Evolutionary conservation across 2,888 invertebrate genomes (phyloP), one percentile per base, ranked within the genome.

Genomic region (Platycnemis pennipes): DNA sequence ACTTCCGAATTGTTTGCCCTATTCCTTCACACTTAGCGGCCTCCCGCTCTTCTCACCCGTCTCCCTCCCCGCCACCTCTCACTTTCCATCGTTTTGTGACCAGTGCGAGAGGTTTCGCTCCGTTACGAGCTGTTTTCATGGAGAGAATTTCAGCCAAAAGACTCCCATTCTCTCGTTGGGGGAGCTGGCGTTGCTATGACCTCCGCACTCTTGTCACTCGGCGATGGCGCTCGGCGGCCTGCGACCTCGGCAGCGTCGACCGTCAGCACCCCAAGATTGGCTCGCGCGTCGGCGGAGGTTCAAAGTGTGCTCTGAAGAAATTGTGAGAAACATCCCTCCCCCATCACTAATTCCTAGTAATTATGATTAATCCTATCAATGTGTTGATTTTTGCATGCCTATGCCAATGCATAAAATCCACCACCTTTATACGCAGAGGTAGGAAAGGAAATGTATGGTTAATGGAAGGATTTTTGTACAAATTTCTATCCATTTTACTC

Each of bases 1-100:
- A 63, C 69, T 91, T 44, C 91, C 26, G n/a, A 31, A 77, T 8
- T 91, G 91, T 91, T 91, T 91, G 26, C n/a, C 91, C 44, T 91
- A 44, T 63, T 45, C 63, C 26, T 91, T 91, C 91, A 37, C 91
- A 63, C 91, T 69, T 91, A 13, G 13, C 13, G 13, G 26, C 44
- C 49, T 88, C 89, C 42, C 42, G 11, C 89, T 89, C 42, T 89
- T 88, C 49, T 16, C 49, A 0, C 19, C 63, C 31, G n/a, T 89
- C 63, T 44, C 69, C 16, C 44, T 63, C 31, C 44, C 63, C 63
- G 1, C 37, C 89, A 42, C 44, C 63, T 91, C 5, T 53, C 89
- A 42, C 91, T 63, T 53, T 89, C 91, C 49, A 42, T 77, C 63
- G 26, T 46, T 8, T 49, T 49, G 53, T 56, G n/a, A n/a, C n/a